Conservation (phyloP, 2,113 vertebrate genomes). For the Talpa occidentalis region DNA sequence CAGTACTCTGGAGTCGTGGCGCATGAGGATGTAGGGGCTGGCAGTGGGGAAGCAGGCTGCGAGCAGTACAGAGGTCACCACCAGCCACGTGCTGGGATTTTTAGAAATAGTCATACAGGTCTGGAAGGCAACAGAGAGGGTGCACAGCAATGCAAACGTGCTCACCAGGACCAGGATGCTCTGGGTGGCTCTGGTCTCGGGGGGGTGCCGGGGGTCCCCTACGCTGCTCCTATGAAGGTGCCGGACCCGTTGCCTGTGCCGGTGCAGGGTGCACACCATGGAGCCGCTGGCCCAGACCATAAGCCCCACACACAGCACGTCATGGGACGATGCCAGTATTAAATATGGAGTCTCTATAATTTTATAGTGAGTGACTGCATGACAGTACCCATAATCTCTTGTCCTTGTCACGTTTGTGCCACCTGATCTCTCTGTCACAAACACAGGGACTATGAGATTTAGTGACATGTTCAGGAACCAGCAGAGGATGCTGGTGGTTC, state of each 20-base stretch:
- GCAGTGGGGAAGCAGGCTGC: not conserved
- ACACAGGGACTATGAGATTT: not conserved
- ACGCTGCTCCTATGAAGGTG: not conserved
- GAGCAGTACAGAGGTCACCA: not conserved
- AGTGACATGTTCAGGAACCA: not conserved
- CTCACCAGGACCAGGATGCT: not conserved
- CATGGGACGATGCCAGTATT: not conserved
- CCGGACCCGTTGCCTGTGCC: not conserved
- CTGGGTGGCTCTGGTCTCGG: not conserved
- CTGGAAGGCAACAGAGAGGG: not conserved
- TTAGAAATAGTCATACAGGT: rapidly evolving
- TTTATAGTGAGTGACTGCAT: rapidly evolving
- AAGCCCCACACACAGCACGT: not conserved
- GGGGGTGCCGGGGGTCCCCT: not conserved
- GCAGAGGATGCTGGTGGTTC: not conserved
- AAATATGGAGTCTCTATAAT: rapidly evolving
- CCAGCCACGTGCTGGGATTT: not conserved
- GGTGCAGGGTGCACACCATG: not conserved
- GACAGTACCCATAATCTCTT: not conserved
- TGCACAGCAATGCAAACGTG: not conserved
- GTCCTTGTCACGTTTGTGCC: not conserved
- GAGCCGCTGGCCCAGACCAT: not conserved
- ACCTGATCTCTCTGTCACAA: not conserved
- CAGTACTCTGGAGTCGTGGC: not conserved
- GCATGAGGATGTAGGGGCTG: not conserved